Evolutionary conservation across 2,888 invertebrate genomes (phyloP).

Genomic region (Pyrrhia umbra): DNA sequence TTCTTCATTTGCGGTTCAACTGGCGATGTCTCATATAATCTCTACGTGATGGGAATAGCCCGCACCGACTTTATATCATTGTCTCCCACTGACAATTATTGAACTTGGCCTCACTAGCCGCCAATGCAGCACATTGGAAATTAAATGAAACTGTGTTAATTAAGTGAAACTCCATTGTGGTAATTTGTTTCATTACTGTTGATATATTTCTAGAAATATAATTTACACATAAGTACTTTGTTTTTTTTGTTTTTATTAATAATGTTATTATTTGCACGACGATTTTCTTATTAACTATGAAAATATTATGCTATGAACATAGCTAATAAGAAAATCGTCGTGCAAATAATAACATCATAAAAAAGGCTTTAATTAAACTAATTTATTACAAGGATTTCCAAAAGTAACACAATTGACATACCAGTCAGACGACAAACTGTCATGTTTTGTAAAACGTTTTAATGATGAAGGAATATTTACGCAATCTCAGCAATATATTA

Average conservation of each 20-base stretch:
- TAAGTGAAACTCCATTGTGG: neutral
- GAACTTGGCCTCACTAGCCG: constrained; percentile 43
- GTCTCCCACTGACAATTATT: constrained; percentile 50
- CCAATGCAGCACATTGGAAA: constrained; percentile 27
- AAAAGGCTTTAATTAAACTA: constrained; percentile 8
- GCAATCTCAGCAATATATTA: constrained; percentile 63
- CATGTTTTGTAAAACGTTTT: constrained; percentile 48
- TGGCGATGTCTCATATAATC: constrained; percentile 80
- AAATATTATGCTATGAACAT: too few species aligned
- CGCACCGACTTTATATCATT: constrained; percentile 44
- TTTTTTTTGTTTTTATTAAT: too few species aligned
- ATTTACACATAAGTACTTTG: too few species aligned
- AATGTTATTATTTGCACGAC: too few species aligned
- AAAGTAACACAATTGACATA: constrained; percentile 27
- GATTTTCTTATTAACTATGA: too few species aligned
- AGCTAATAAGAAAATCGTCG: too few species aligned
- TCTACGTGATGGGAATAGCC: constrained; percentile 79
- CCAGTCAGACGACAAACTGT: constrained; percentile 29
- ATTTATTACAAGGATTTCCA: constrained; percentile 6
- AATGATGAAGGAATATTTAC: constrained; percentile 58
- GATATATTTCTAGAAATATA: neutral
- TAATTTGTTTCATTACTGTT: neutral
- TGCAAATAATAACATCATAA: too few species aligned
- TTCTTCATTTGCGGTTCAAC: constrained; percentile 79
- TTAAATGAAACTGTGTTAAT: constrained; percentile 24